Conservation (phyloP, 2,797 vertebrate genomes). For the Phalanger gymnotis region DNA sequence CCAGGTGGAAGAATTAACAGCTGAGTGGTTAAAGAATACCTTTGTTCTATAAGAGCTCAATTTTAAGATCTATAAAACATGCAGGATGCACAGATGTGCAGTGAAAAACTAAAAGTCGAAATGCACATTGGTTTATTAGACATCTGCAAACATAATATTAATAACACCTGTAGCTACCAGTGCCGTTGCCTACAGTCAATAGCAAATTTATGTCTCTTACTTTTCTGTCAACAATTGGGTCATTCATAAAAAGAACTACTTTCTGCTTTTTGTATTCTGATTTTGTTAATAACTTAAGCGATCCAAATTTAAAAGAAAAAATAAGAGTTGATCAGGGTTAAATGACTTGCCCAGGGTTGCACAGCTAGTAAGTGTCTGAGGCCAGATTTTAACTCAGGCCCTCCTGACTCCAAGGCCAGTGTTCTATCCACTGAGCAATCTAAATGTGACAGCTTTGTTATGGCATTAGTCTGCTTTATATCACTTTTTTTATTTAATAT, state of each 20-base stretch:
- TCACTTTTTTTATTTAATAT: too few species aligned
- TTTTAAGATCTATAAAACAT: not conserved
- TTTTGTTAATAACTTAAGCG: constrained; percentile 9
- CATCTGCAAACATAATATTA: not conserved
- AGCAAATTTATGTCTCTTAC: not conserved
- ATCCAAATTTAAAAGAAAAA: not conserved
- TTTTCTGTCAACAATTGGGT: not conserved
- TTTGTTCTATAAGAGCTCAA: constrained; percentile 4
- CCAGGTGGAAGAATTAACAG: not conserved
- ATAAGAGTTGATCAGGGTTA: not conserved
- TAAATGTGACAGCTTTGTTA: not conserved
- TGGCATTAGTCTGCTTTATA: not conserved
- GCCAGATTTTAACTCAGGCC: not conserved
- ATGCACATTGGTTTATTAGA: not conserved
- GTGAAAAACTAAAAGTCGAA: not conserved
- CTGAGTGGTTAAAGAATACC: not conserved
- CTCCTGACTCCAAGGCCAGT: not conserved
- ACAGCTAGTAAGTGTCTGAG: not conserved
- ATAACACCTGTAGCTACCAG: not conserved
- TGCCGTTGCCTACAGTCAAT: not conserved
- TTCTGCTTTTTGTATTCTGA: constrained; percentile 38
- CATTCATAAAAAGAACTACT: not conserved
- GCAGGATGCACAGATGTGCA: not conserved
- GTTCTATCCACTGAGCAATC: not conserved
- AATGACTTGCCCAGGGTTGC: not conserved